A percentile compares a stretch with the other conserved stretches of the same genome.
phyloP scores from a whole-genome alignment of 2,113 vertebrate species.

The Sinocyclocheilus anshuiensis region DNA sequence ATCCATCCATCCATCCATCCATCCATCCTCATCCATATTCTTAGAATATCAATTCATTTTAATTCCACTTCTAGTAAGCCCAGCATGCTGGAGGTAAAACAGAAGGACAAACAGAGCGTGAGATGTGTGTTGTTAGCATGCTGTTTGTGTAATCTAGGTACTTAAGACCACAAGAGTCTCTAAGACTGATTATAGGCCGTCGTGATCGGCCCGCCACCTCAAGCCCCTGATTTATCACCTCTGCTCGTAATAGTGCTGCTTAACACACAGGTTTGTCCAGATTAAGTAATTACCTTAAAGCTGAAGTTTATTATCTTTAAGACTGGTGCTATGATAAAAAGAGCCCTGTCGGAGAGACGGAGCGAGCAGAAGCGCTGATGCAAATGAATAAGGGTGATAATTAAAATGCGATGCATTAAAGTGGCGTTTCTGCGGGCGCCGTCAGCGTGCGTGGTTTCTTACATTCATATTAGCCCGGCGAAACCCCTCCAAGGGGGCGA shows the following conservation, averaged over 20 bases:
- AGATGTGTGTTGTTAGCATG: constrained; percentile 80
- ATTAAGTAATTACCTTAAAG: constrained; percentile 99
- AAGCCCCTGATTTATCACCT: constrained; percentile 85
- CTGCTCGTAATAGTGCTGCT: constrained; percentile 88
- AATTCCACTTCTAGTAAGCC: background rate
- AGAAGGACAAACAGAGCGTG: background rate
- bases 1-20: too few species aligned
- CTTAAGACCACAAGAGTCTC: constrained; percentile 81
- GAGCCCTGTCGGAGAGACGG: constrained; percentile 61
- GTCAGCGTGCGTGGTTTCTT: constrained; percentile 65
- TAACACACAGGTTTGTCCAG: constrained; percentile 95
- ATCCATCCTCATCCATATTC: too few species aligned
- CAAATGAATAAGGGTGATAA: constrained; percentile 70
- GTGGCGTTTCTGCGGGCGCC: constrained; percentile 60
- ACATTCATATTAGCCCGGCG: constrained; percentile 75
- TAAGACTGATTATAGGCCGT: constrained; percentile 82
- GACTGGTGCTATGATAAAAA: constrained; percentile 80
- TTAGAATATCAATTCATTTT: background rate
- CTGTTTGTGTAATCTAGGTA: constrained; percentile 85
- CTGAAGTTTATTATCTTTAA: constrained; percentile 92
- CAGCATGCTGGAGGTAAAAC: background rate
- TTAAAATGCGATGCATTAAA: constrained; percentile 79
- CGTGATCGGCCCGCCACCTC: constrained; percentile 83
- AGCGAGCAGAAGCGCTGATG: constrained; percentile 59
- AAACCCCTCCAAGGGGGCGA: constrained; percentile 66